A percentile compares a stretch with the other conserved stretches of the same genome.
Evolutionary conservation across 2,888 invertebrate genomes (phyloP).

Genomic region (Anoplius nigerrimus): DNA sequence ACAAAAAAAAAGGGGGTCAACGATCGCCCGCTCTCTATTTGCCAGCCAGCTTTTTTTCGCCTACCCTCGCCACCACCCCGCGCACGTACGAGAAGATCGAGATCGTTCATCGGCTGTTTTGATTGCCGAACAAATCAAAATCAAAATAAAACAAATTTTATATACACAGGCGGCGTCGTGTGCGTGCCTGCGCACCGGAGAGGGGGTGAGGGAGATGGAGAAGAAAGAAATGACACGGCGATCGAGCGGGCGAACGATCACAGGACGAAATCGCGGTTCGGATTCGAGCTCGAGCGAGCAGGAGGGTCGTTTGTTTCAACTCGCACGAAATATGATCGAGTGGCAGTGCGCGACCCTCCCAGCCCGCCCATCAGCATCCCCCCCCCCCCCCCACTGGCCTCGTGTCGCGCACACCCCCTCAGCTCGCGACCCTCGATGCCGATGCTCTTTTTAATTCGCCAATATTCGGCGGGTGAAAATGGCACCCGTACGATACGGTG

Average conservation of each 20-base stretch:
- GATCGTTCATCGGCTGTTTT: background rate
- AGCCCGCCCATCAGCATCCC: background rate
- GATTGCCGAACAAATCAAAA: constrained; percentile 1
- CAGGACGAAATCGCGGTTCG: constrained; percentile 28
- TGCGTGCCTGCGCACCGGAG: too few species aligned
- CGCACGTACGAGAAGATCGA: too few species aligned
- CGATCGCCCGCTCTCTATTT: too few species aligned
- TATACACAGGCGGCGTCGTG: too few species aligned
- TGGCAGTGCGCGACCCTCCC: constrained; percentile 5
- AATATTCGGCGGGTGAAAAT: constrained; percentile 31
- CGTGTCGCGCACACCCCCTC: background rate
- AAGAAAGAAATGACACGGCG: background rate
- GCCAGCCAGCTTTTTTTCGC: too few species aligned
- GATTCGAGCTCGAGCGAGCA: constrained; percentile 13
- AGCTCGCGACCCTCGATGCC: constrained; percentile 32
- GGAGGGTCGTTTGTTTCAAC: constrained; percentile 18
- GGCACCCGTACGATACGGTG: constrained; percentile 31
- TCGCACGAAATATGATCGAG: constrained; percentile 53
- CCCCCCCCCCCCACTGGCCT: background rate
- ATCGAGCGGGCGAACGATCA: background rate
- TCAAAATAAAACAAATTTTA: too few species aligned
- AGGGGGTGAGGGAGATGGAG: background rate
- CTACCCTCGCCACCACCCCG: too few species aligned
- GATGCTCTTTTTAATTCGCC: constrained; percentile 53
- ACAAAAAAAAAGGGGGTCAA: too few species aligned